Evolutionary conservation across 2,797 vertebrate genomes (phyloP), one percentile per base, ranked within the genome.

Genomic region (Psittacula derbiana): DNA sequence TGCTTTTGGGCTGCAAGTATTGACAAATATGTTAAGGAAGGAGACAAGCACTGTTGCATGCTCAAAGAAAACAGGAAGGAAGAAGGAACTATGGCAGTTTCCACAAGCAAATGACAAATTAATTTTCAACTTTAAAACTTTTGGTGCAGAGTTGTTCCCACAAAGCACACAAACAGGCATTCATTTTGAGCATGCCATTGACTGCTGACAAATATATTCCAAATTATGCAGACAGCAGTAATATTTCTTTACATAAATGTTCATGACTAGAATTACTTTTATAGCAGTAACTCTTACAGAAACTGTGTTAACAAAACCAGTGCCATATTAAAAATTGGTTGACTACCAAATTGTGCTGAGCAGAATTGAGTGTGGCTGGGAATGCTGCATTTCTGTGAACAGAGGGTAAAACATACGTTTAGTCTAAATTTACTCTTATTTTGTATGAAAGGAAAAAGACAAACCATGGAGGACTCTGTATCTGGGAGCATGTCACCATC

Each of bases 401-500:
- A 83, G 60, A 64, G 33, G 27, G 27, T 40, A 74, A 84, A 93
- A 17, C 9, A 3, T 30, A 58, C 1, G 3, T 36, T 70, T 86
- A 57, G 5, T 60, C 55, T 52, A 84, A 86, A 88, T 81, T 86
- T 60, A 19, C 38, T 71, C 24, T 49, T 73, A 17, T 52, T 86
- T 73, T 61, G 53, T 16, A 12, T 10, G 7, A 11, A 30, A 71
- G 40, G 6, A 40, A 71, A 15, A 70, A 36, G 14, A 31, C 24
- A 36, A 36, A 47, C 11, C 4, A 84, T 31, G 62, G 30, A 83
- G 11, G 18, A 30, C 33, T 85, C 4, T 0, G 38, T 85, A 11
- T 53, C 30, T 65, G 92, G 88, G 82, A 94, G 31, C 30, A n/a
- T 92, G 88, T 90, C 96, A 81, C 96, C 96, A 90, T 80, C 96